phyloP scores from a whole-genome alignment of 2,888 invertebrate species.

The Thelaira solivaga region DNA sequence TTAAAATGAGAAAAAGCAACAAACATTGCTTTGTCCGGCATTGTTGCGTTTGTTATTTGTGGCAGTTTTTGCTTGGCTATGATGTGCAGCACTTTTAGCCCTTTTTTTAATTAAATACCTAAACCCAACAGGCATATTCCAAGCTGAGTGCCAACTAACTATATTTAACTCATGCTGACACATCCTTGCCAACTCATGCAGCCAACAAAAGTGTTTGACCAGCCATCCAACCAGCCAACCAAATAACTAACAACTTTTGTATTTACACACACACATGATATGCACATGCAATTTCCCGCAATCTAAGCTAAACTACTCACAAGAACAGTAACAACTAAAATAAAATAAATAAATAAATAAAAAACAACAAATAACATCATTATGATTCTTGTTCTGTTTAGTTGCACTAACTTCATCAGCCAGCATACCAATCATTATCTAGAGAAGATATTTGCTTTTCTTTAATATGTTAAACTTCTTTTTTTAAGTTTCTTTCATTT shows the following conservation, averaged over 20 bases:
- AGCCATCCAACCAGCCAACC: conserved; percentile 23
- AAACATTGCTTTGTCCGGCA: conserved; percentile 57
- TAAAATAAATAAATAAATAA: neutral
- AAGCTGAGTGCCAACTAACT: conserved; percentile 57
- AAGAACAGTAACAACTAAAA: neutral
- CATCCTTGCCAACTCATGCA: conserved; percentile 59
- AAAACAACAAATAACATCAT: conserved; percentile 2
- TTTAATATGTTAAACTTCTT: conserved; percentile 45
- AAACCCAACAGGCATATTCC: conserved; percentile 58
- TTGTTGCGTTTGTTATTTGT: conserved; percentile 53
- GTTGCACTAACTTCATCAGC: conserved; percentile 19
- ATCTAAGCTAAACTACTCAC: conserved; percentile 22
- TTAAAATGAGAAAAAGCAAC: conserved; percentile 62
- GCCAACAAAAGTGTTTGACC: conserved; percentile 50
- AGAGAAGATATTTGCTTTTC: conserved; percentile 41
- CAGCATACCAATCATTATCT: conserved; percentile 37
- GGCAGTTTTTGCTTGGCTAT: conserved; percentile 53
- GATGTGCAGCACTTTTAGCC: conserved; percentile 56
- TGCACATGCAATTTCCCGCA: conserved; percentile 12
- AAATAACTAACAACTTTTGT: conserved; percentile 24
- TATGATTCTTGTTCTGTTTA: conserved; percentile 19
- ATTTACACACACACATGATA: no score
- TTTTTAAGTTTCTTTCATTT: conserved; percentile 7
- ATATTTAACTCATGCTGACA: conserved; percentile 62
- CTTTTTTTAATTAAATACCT: conserved; percentile 62